Evolutionary conservation across 2,797 vertebrate species (phyloP), one percentile per base, ranked within the genome.

Genomic region (Oreochromis grahami): DNA sequence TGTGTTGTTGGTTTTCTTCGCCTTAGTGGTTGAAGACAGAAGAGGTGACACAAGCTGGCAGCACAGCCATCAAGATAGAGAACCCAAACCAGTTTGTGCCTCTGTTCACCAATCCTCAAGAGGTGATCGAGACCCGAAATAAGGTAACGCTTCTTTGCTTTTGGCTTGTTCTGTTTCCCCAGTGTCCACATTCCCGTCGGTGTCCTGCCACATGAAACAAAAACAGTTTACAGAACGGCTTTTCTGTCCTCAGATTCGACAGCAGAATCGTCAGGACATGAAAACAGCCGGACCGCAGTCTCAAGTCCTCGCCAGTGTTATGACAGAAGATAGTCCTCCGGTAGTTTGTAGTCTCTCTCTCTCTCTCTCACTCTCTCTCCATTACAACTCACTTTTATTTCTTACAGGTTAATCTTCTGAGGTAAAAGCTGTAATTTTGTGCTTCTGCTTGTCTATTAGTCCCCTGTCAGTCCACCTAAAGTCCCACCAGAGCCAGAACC

Each of bases 1-100:
- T 14, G 24, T 55, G 72, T 79, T 82, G 6, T 50, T 85, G 13
- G 1, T 68, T 34, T 63, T 70, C 19, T 56, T 29, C 55, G 6
- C 32, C 21, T 60, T 89, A 99, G 98, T 99, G 98, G 98, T 90
- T 98, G 95, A 98, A 98, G 89, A 86, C 98, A 0, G 98, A 99
- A 0, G 98, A 99, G 79, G 77, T 98, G 34, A 98, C 97, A 68
- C 96, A 97, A 83, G 96, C 96, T 90, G 98, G 98, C 1, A 98
- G 98, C 85, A 98, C 96, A 12, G 94, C 97, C 13, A 99, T 99
- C 88, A 98, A 98, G 91, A 99, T 99, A 0, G 98, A 99, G 94
- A 98, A 97, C 93, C 96, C 98, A 84, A 99, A 98, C 96, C 98
- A 98, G 96, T 99, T 99, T 63, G 98, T 99, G 89, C 98, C 98